Evolutionary conservation across 1,140 invertebrate species (phyloP).

Genomic region (Brachionus calyciflorus): DNA sequence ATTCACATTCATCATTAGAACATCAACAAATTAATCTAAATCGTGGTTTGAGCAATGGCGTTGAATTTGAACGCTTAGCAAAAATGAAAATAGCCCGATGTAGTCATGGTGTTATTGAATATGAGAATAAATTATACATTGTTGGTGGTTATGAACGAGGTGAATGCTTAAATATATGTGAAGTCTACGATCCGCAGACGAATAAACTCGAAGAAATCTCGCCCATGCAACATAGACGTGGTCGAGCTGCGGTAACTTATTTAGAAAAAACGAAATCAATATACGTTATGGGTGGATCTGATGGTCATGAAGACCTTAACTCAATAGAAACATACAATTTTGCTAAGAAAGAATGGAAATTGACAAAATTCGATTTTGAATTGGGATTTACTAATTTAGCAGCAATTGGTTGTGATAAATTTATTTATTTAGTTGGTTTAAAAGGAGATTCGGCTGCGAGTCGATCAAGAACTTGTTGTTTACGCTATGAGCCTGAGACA

Average conservation of each 20-base stretch:
- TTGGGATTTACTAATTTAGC: conserved; percentile 39
- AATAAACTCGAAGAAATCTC: conserved; percentile 70
- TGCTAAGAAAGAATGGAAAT: conserved; percentile 1
- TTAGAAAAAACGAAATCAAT: conserved; percentile 30
- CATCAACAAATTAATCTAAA: not conserved
- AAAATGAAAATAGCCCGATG: conserved; percentile 48
- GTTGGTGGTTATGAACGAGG: conserved; percentile 73
- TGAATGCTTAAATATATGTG: conserved; percentile 74
- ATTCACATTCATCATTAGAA: not conserved
- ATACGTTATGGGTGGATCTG: conserved; percentile 45
- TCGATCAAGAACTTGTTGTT: conserved; percentile 13
- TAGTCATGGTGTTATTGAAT: conserved; percentile 48
- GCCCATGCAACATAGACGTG: conserved; percentile 70
- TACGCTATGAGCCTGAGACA: conserved; percentile 22
- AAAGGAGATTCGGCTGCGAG: not conserved
- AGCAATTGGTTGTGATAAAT: conserved; percentile 13
- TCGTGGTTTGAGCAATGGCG: not conserved
- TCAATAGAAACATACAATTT: conserved; percentile 37
- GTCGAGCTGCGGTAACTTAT: conserved; percentile 59
- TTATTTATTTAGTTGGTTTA: conserved; percentile 32
- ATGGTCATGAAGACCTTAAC: conserved; percentile 41
- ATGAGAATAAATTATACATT: conserved; percentile 47
- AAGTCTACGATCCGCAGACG: conserved; percentile 69
- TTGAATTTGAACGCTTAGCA: conserved; percentile 46
- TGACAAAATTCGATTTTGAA: conserved; percentile 16